phyloP scores from a whole-genome alignment of 2,888 invertebrate species.

The Rotaria magnacalcarata region DNA sequence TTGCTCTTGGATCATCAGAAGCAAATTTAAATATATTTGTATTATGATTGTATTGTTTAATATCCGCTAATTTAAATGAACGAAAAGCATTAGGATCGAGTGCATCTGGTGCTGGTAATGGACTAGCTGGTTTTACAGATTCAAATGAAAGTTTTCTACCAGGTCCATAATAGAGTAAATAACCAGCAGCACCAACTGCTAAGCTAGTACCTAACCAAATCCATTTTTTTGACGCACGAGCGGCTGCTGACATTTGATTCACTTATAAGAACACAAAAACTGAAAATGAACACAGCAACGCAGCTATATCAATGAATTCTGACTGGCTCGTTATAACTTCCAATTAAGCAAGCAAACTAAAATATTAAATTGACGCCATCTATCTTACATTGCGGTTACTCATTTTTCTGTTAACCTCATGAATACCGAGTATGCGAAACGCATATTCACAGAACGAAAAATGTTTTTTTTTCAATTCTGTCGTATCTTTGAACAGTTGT shows the following conservation, averaged over 20 bases:
- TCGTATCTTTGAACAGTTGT: no score
- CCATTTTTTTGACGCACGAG: conserved; percentile 22
- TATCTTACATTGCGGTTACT: no score
- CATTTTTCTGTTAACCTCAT: no score
- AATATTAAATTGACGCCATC: no score
- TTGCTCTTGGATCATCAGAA: conserved; percentile 8
- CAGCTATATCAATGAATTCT: no score
- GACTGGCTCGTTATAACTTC: no score
- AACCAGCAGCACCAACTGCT: background rate
- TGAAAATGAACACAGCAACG: no score
- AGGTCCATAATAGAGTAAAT: background rate
- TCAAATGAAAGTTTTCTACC: background rate
- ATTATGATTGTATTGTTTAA: conserved; percentile 3
- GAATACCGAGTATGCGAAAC: no score
- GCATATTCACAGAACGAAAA: no score
- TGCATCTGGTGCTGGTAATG: background rate
- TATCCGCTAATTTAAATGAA: conserved; percentile 1
- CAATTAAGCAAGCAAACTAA: no score
- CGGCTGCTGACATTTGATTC: background rate
- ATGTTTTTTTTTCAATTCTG: no score
- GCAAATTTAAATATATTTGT: conserved; percentile 17
- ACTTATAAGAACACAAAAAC: no score
- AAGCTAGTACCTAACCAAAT: background rate
- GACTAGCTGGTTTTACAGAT: background rate
- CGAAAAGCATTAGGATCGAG: conserved; percentile 20